A percentile compares a stretch with the other conserved stretches of the same genome.
phyloP scores from a whole-genome alignment of 2,888 invertebrate species.

The Cabera pusaria region DNA sequence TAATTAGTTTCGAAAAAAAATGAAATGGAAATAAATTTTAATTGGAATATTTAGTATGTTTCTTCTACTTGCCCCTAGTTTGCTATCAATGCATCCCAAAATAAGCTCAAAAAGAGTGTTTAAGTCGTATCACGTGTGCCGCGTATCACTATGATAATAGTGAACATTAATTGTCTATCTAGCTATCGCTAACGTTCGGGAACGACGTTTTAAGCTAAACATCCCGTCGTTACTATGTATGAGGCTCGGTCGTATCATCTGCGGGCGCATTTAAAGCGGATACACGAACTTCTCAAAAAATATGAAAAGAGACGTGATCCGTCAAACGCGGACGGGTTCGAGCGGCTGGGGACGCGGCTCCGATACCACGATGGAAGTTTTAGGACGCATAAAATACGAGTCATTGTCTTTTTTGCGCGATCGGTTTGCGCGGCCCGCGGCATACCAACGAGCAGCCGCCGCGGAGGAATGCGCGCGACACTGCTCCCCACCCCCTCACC shows the following conservation, averaged over 20 bases:
- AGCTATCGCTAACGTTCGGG: no score
- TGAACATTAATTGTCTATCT: no score
- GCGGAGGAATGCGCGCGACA: conserved; percentile 41
- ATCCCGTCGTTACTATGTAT: conserved; percentile 19
- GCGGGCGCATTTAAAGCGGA: conserved; percentile 33
- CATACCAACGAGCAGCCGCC: conserved; percentile 69
- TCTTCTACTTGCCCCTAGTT: no score
- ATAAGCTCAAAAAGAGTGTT: no score
- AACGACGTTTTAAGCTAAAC: no score
- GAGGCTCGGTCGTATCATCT: conserved; percentile 29
- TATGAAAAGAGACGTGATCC: conserved; percentile 36
- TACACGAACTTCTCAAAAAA: conserved; percentile 40
- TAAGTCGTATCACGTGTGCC: no score
- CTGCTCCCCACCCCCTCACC: conserved; percentile 4
- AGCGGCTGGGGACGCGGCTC: conserved; percentile 46
- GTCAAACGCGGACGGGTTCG: conserved; percentile 36
- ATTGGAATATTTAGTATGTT: no score
- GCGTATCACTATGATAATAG: no score
- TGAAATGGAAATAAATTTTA: no score
- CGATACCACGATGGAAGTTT: conserved; percentile 74
- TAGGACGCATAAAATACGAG: conserved; percentile 75
- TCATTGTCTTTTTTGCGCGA: conserved; percentile 78
- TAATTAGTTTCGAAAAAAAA: no score
- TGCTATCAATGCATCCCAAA: no score
- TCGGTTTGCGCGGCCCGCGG: conserved; percentile 60